Evolutionary conservation across 2,113 vertebrate genomes (phyloP).

Genomic region (Scartelaos histophorus): DNA sequence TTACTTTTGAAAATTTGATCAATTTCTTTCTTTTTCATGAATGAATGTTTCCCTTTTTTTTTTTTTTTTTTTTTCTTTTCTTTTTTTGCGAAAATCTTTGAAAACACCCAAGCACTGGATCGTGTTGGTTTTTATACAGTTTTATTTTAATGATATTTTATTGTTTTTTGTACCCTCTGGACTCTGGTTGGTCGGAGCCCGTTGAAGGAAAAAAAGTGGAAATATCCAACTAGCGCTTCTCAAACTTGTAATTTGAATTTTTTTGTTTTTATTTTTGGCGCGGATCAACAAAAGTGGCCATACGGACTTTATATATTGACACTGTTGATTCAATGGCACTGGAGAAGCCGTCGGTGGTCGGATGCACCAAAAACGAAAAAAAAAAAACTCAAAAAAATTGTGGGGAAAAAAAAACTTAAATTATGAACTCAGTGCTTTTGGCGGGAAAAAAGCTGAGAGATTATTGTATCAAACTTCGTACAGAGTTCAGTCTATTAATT

Average conservation of each 20-base stretch:
- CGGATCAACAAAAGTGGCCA: constrained; percentile 76
- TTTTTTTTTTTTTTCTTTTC: constrained; percentile 84
- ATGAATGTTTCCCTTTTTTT: constrained; percentile 89
- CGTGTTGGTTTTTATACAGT: constrained; percentile 83
- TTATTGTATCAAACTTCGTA: constrained; percentile 99
- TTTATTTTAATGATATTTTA: constrained; percentile 79
- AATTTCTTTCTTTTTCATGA: constrained; percentile 84
- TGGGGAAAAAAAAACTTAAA: constrained; percentile 66
- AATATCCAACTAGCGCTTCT: constrained; percentile 86
- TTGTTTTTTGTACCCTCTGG: constrained; percentile 78
- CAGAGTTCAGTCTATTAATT: constrained; percentile 99
- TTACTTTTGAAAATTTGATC: constrained; percentile 83
- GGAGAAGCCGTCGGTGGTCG: constrained; percentile 85
- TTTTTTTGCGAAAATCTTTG: constrained; percentile 85
- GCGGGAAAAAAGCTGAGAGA: constrained; percentile 84
- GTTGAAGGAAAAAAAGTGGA: constrained; percentile 82
- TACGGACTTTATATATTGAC: constrained; percentile 72
- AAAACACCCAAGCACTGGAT: constrained; percentile 92
- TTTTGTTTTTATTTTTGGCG: constrained; percentile 30
- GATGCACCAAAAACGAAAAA: constrained; percentile 82
- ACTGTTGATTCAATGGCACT: constrained; percentile 76
- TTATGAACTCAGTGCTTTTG: constrained; percentile 76
- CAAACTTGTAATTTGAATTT: constrained; percentile 60
- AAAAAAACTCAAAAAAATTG: constrained; percentile 7
- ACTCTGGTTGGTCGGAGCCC: constrained; percentile 92